Base-by-base conservation (phyloP, 2,888 invertebrate genomes). In the Rhamphomyia laevipes region DNA sequence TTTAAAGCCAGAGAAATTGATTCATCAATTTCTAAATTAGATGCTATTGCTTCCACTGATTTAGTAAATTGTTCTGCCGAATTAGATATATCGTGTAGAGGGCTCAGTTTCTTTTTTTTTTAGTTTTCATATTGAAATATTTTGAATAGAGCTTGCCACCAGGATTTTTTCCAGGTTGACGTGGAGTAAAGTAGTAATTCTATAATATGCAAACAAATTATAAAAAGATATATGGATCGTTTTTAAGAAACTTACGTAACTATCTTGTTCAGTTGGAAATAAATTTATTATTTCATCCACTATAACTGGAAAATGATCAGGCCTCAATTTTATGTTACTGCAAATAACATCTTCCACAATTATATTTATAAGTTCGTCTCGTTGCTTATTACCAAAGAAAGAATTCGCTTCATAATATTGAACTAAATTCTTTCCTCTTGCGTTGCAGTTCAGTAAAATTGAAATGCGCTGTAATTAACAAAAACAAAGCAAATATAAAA, bases 1-100 rank as follows among this genome's bases (percentile, higher is more conserved):
- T 53, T 53, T 15, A 51, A 48, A 2, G 50, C 49, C 13, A 31
- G 10, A 42, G 37, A 30, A 31, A 43, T 50, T 46, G 48, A 16
- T 41, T 45, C 41, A 41, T 53, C 45, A 43, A 47, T 21, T 45
- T 52, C 45, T 43, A 13, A 3, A 13, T 13, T 33, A 3, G 3
- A 3, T 3, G 11, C 7, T 13, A 33, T 4, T 33, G 33, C 13
- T 33, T 11, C 5, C 13, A 13, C 7, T 13, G 7, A 9, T 33
- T 13, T 4, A 11, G 9, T 33, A 6, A 9, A 3, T n/a, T n/a
- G n/a, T 33, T 3, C 4, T 5, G 13, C 4, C 7, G 11, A 3
- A 5, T 13, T 13, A 13, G n/a, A n/a, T n/a, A n/a, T n/a, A n/a
- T n/a, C n/a, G n/a, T n/a, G n/a, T n/a, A n/a, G n/a, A n/a, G n/a